A percentile compares a stretch with the other conserved stretches of the same genome.
These are phyloP conservation scores for Stichopus chloronotus DNA, from an alignment of 35 echinoderm and acorn worm species.

Conservation along the genomic window DNA sequence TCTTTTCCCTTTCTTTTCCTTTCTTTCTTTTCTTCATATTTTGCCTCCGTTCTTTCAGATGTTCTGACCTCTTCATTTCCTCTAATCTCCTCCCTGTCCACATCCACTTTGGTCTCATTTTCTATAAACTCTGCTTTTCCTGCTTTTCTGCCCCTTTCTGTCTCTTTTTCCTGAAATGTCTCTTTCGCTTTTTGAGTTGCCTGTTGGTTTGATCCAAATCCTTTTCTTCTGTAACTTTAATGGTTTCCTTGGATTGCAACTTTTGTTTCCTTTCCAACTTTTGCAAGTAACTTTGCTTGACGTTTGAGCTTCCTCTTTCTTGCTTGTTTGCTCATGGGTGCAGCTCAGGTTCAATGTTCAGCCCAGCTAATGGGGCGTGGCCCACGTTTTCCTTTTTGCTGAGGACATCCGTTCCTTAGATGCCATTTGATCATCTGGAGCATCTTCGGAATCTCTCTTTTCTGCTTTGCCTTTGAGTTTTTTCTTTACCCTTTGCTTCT, in stretches of 20 bases:
- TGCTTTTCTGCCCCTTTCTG: not conserved
- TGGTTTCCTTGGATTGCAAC: not conserved
- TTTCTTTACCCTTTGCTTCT: not conserved
- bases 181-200: constrained; percentile 3
- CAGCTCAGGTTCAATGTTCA: not conserved
- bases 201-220: not conserved
- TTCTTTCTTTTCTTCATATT: not conserved
- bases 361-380: not conserved
- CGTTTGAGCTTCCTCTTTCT: constrained; percentile 30
- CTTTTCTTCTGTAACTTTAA: not conserved
- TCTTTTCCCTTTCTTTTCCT: not conserved
- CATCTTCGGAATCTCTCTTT: not conserved
- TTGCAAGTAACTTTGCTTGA: not conserved
- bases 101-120: not conserved
- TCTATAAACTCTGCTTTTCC: not conserved
- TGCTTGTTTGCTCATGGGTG: constrained; percentile 12
- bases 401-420: not conserved
- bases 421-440: not conserved
- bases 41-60: not conserved
- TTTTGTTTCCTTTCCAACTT: constrained; percentile 6
- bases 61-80: not conserved
- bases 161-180: not conserved
- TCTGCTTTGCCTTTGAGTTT: not conserved
- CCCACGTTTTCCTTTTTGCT: not conserved
- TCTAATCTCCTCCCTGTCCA: not conserved